Evolutionary conservation across 2,113 vertebrate species (phyloP), one percentile per base, ranked within the genome.

Genomic region (Mastomys coucha): DNA sequence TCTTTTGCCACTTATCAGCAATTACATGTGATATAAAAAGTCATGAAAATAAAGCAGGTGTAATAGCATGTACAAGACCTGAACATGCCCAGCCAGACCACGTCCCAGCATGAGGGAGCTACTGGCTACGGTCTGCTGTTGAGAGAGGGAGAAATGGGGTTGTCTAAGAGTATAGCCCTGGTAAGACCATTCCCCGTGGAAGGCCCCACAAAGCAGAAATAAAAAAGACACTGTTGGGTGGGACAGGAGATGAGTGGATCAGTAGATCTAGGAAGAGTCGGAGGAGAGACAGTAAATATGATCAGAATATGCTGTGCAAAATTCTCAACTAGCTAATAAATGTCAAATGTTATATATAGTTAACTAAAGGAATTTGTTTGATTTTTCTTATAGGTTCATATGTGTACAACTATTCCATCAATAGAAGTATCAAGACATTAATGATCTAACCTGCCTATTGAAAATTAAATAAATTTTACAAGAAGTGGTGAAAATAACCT

Each of bases 1-100:
- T 94, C 86, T 39, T 65, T 42, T 94, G 76, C 69, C 42, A 88
- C 63, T 88, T 80, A 76, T 94, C 31, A 90, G 58, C 85, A 88
- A 88, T 90, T 88, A 60, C 10, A 85, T 5, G 26, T 91, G 65
- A 78, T 24, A 90, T 49, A 36, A 86, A 97, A 87, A 87, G 20
- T 42, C 20, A 26, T 24, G 1, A 89, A 96, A 95, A 89, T 17
- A 53, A 31, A 60, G 81, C 16, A 39, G 22, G 16, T 39, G n/a
- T 82, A 56, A 63, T 4, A 31, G 56, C 22, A 8, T 31, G n/a
- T 7, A 19, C 58, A 31, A 42, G 81, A 19, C 58, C 13, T 1
- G 8, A 28, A 19, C 26, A 5, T 31, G 81, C n/a, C 36, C 56
- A 42, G 56, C 56, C 6, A 9, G n/a, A 39, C 80, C 80, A 60